phyloP scores from a whole-genome alignment of 92 coral and sea anemone species.

The Epizoanthus ramosus region DNA sequence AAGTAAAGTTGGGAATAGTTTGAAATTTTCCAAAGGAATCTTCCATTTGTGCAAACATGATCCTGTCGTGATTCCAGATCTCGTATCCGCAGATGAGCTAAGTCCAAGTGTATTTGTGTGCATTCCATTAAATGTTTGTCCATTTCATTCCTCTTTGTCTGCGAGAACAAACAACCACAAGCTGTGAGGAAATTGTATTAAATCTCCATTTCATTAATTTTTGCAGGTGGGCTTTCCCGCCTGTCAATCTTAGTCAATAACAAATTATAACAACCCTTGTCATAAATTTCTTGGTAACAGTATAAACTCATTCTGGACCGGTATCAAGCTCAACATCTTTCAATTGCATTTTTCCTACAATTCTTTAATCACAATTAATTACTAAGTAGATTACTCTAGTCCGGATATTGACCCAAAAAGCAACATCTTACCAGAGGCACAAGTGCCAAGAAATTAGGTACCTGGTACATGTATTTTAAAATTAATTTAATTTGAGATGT shows the following conservation, averaged over 20 bases:
- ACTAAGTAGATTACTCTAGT: too few species aligned
- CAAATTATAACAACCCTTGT: too few species aligned
- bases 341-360: too few species aligned
- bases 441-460: too few species aligned
- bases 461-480: too few species aligned
- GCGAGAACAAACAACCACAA: neutral
- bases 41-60: slow-evolving; percentile 89
- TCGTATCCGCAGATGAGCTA: slow-evolving; percentile 92
- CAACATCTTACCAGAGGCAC: too few species aligned
- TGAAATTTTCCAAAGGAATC: slow-evolving; percentile 97
- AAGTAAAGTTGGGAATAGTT: slow-evolving; percentile 91
- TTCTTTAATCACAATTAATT: too few species aligned
- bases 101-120: slow-evolving; percentile 82
- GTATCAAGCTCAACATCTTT: too few species aligned
- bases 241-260: neutral
- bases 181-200: neutral
- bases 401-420: too few species aligned
- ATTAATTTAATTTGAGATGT: too few species aligned
- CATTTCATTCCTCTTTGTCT: slow-evolving; percentile 90
- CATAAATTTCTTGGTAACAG: too few species aligned
- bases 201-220: neutral
- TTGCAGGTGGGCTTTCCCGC: neutral
- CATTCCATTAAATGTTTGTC: slow-evolving; percentile 86
- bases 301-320: too few species aligned
- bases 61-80: slow-evolving; percentile 93